Evolutionary conservation across 2,113 vertebrate genomes (phyloP), one percentile per base, ranked within the genome.

Genomic region (Corydoras sp.): DNA sequence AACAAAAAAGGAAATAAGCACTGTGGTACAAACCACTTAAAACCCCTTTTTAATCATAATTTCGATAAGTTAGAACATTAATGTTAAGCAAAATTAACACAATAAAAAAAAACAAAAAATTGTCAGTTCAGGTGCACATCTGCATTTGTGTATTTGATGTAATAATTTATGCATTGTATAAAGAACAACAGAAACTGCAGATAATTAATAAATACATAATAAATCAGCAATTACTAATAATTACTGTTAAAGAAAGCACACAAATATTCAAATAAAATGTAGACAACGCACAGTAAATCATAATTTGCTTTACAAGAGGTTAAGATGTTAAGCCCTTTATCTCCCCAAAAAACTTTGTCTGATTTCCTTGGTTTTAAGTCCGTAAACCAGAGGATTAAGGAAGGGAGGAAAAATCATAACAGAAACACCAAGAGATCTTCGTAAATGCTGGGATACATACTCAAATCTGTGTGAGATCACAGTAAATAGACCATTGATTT

Each of bases 361-460:
- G 5, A 89, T 82, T 71, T 86, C 82, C 69, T 51, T 80, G 3
- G 62, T 79, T 78, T 82, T 86, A 11, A 87, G 75, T 53, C 86
- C 84, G 54, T 87, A 87, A 61, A 89, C 74, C 9, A 88, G 65
- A 0, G 87, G 86, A 60, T 87, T 81, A 13, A 88, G 49, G 50
- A 86, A 12, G 1, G 86, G 86, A 2, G 84, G 85, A 9, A 88
- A 85, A 29, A 84, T 24, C 18, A 86, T 35, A 43, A 84, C 0
- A 10, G 83, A 85, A 4, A 79, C 50, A 4, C 84, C 85, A 4
- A 87, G 65, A 50, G 32, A 53, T 9, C 75, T 81, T 64, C 86
- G 84, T 5, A 83, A 1, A 15, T 29, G 32, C 2, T 79, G 78
- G 0, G 80, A 77, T 1, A 30, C 32, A 2, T 14, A 53, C 3